Percentiles rank a stretch among this genome's conserved stretches.
Evolutionary conservation across 2,888 invertebrate species (phyloP).

Genomic region (Heliconius erato): DNA sequence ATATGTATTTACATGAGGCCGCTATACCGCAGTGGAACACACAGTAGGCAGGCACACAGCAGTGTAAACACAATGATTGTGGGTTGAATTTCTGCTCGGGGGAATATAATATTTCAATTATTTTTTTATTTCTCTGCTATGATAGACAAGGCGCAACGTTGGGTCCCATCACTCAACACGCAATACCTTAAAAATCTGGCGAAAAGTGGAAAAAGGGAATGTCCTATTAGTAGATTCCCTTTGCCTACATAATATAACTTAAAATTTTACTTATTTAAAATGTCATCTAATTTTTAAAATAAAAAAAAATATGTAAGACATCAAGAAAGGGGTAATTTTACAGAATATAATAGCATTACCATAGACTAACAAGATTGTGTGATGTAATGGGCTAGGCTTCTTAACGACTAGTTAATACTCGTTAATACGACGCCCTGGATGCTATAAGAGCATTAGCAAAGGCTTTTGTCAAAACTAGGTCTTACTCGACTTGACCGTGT

Average conservation of each 20-base stretch:
- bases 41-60: too few relatives aligned
- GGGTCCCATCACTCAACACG: too few relatives aligned
- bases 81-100: too few relatives aligned
- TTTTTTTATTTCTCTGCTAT: not conserved
- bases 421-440: constrained; percentile 78
- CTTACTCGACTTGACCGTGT: constrained; percentile 38
- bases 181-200: too few relatives aligned
- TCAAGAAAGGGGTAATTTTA: constrained; percentile 47
- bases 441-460: constrained; percentile 76
- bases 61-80: too few relatives aligned
- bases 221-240: not conserved
- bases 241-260: not conserved
- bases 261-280: not conserved
- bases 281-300: constrained; percentile 15
- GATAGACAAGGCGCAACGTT: not conserved
- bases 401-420: constrained; percentile 76
- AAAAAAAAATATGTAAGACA: constrained; percentile 38
- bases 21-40: too few relatives aligned
- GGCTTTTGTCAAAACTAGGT: constrained; percentile 54
- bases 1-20: too few relatives aligned
- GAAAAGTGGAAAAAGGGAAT: not conserved
- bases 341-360: constrained; percentile 60
- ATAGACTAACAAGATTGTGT: constrained; percentile 73
- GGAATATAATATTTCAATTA: too few relatives aligned
- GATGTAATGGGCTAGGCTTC: constrained; percentile 75